A percentile compares a stretch with the other conserved stretches of the same genome.
These are phyloP conservation scores for Acipenser transmontanus DNA, from an alignment of 2,797 vertebrate genomes.

Conservation along the genomic window DNA sequence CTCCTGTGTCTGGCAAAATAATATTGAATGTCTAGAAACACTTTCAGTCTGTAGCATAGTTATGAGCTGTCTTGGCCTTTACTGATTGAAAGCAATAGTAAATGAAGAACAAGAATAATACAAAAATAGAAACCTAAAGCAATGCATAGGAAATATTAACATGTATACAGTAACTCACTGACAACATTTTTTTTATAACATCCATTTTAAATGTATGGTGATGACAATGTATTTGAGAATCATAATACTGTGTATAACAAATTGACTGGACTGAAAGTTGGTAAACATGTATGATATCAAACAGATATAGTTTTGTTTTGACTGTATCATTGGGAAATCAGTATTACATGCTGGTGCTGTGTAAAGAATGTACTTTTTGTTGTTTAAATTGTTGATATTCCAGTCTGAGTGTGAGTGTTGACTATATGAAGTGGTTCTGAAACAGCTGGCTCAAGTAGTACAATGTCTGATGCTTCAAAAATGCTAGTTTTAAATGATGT, in stretches of 20 bases:
- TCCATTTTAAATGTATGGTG: constrained; percentile 40
- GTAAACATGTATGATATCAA: neutral
- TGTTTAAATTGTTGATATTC: constrained; percentile 44
- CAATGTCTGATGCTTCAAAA: constrained; percentile 68
- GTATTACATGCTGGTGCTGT: constrained; percentile 56
- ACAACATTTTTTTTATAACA: constrained; percentile 13
- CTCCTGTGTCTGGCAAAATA: neutral
- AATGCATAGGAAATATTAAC: neutral
- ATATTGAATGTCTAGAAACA: too few relatives aligned
- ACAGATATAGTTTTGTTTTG: constrained; percentile 54
- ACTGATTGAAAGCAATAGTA: constrained; percentile 17
- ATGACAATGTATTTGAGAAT: constrained; percentile 30
- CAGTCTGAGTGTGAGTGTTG: constrained; percentile 60
- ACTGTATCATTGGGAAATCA: constrained; percentile 63
- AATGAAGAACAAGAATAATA: neutral
- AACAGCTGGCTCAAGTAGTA: constrained; percentile 64
- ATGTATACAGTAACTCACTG: neutral
- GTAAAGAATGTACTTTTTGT: constrained; percentile 54
- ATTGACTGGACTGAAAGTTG: constrained; percentile 4
- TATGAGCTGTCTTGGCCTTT: too few relatives aligned
- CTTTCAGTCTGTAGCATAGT: too few relatives aligned
- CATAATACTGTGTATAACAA: constrained; percentile 9
- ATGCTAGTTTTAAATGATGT: constrained; percentile 64
- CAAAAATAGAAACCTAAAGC: neutral
- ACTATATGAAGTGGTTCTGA: constrained; percentile 51